Conservation (phyloP, 1,140 invertebrate genomes). For the Dreissena rostriformis region DNA sequence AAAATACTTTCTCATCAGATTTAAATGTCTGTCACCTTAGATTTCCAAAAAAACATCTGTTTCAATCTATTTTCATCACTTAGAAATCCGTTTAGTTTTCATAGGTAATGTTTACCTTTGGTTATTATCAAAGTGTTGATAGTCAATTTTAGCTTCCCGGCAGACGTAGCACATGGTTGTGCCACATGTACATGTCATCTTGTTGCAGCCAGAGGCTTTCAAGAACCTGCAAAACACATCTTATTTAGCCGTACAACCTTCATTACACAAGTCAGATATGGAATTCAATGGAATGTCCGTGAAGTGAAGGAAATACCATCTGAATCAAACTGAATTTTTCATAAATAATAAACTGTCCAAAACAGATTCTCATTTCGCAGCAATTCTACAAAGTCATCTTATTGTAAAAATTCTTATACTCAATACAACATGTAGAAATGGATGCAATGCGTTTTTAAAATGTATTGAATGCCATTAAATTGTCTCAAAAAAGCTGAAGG, state of each 20-base stretch:
- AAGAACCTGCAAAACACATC: constrained; percentile 79
- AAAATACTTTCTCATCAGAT: not conserved
- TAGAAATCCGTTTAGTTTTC: constrained; percentile 19
- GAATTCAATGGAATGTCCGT: too few relatives aligned
- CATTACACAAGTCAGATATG: too few relatives aligned
- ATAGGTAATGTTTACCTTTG: constrained; percentile 7
- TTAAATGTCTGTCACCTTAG: not conserved
- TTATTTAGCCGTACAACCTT: not conserved
- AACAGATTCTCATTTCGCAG: too few relatives aligned
- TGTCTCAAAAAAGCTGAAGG: too few relatives aligned
- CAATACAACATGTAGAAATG: too few relatives aligned
- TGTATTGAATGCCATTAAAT: too few relatives aligned
- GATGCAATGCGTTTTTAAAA: too few relatives aligned
- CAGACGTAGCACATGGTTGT: constrained; percentile 88
- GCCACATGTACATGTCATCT: constrained; percentile 87
- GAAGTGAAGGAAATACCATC: too few relatives aligned
- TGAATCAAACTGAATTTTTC: too few relatives aligned
- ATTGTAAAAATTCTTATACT: too few relatives aligned
- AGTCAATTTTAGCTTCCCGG: constrained; percentile 83
- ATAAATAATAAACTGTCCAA: too few relatives aligned
- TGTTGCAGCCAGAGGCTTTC: constrained; percentile 88
- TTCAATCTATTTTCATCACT: not conserved
- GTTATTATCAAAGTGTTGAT: constrained; percentile 84
- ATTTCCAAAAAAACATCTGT: not conserved
- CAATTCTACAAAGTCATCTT: too few relatives aligned